Conservation (phyloP, 2,113 vertebrate genomes). For the Paracanthobrama guichenoti region DNA sequence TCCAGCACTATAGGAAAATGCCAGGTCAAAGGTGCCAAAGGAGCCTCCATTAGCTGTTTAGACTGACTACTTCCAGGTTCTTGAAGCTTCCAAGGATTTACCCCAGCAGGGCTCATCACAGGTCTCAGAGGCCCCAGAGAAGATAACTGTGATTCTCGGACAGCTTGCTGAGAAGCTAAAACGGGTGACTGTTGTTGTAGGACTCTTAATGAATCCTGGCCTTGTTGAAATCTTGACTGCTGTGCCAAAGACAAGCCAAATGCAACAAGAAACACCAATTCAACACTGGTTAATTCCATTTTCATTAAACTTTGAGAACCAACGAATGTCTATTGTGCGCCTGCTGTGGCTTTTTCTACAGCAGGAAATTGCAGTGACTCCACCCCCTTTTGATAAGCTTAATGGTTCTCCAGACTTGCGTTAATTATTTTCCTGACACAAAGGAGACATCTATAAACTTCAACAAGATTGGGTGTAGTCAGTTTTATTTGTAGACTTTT, state of each 20-base stretch:
- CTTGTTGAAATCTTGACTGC: neutral
- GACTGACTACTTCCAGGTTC: neutral
- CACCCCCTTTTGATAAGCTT: neutral
- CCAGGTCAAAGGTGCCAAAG: constrained; percentile 47
- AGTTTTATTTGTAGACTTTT: too few relatives aligned
- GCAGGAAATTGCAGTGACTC: neutral
- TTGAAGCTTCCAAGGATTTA: neutral
- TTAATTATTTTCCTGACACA: constrained; percentile 6
- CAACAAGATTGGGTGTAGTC: neutral
- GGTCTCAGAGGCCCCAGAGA: neutral
- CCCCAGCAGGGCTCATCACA: neutral
- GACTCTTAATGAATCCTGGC: neutral
- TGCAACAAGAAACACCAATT: neutral
- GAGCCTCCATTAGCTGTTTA: constrained; percentile 25
- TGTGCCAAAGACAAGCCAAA: neutral
- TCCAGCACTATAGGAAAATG: constrained; percentile 8
- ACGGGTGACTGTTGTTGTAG: neutral
- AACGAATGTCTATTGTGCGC: accelerated
- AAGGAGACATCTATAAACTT: neutral
- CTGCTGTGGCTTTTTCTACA: neutral
- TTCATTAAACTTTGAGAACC: accelerated
- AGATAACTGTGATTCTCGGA: neutral
- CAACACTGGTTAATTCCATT: neutral
- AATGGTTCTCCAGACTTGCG: neutral
- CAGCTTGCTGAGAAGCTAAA: neutral